Conservation (phyloP, 1,140 invertebrate genomes). For the Prorops nasuta region DNA sequence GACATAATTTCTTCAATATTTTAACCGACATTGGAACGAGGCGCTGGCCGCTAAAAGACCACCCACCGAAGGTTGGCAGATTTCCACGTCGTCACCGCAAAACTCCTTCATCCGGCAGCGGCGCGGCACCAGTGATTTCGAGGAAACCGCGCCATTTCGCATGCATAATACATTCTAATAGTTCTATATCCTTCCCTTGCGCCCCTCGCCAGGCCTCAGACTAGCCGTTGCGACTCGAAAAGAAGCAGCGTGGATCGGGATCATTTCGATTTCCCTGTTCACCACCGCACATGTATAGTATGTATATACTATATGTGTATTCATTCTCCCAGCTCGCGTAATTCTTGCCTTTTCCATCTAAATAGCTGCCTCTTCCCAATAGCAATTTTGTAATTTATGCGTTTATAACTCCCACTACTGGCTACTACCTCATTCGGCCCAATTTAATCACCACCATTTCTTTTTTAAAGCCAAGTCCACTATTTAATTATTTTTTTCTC, state of each 20-base stretch:
- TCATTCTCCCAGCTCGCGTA: no score
- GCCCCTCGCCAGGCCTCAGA: slow-evolving; percentile 11
- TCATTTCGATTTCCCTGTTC: slow-evolving; percentile 30
- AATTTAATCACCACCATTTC: no score
- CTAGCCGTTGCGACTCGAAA: slow-evolving; percentile 26
- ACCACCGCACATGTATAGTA: neutral
- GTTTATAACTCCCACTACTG: no score
- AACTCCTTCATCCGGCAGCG: slow-evolving; percentile 52
- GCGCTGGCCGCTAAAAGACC: slow-evolving; percentile 45
- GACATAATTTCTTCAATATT: slow-evolving; percentile 51
- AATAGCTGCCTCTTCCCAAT: no score
- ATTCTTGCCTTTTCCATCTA: no score
- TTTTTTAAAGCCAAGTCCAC: no score
- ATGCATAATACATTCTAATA: slow-evolving; percentile 49
- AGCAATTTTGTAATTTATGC: no score
- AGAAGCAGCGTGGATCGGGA: slow-evolving; percentile 26
- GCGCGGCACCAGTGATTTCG: slow-evolving; percentile 49
- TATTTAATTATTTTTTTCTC: no score
- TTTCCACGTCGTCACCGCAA: slow-evolving; percentile 54
- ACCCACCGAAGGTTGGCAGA: slow-evolving; percentile 47
- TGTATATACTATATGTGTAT: no score
- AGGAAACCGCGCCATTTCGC: slow-evolving; percentile 41
- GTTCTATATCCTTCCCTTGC: neutral
- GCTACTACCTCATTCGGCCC: no score
- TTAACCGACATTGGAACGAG: slow-evolving; percentile 37